These are phyloP conservation scores for Hucho hucho DNA, from an alignment of 2,113 vertebrate species.

Conservation along the genomic window DNA sequence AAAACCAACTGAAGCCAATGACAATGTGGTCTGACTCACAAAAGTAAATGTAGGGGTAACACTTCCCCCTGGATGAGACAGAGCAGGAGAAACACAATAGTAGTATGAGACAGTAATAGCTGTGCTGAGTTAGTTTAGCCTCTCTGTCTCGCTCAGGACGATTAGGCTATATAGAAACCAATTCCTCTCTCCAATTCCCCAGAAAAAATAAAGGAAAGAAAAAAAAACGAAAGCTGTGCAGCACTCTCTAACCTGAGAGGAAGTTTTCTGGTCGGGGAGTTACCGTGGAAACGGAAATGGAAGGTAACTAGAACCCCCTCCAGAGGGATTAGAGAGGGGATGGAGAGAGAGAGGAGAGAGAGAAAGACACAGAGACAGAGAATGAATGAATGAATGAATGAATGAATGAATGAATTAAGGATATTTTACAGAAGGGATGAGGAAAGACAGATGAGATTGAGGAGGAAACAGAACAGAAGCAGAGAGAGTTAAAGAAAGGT, in stretches of 20 bases:
- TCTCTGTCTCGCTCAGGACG: constrained; percentile 23
- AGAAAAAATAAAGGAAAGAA: background rate
- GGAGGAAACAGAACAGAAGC: too few species aligned
- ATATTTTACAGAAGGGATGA: background rate
- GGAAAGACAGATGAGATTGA: too few species aligned
- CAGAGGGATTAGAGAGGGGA: background rate
- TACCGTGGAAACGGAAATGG: background rate
- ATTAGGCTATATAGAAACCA: constrained; percentile 22
- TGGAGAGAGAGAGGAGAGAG: background rate
- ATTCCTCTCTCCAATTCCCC: constrained; percentile 6
- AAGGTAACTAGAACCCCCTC: background rate
- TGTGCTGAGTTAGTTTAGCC: constrained; percentile 40
- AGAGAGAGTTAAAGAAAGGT: too few species aligned
- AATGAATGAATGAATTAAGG: background rate
- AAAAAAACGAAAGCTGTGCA: background rate
- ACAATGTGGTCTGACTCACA: too few species aligned
- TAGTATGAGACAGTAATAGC: constrained; percentile 25
- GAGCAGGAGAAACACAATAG: too few species aligned
- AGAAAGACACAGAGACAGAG: background rate
- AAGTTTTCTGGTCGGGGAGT: background rate
- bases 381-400: background rate
- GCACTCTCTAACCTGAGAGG: background rate
- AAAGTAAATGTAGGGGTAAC: too few species aligned
- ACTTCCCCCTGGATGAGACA: too few species aligned
- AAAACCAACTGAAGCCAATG: too few species aligned